A percentile compares a stretch with the other conserved stretches of the same genome.
Evolutionary conservation across 2,888 invertebrate genomes (phyloP).

Genomic region (Pinctada fucata): DNA sequence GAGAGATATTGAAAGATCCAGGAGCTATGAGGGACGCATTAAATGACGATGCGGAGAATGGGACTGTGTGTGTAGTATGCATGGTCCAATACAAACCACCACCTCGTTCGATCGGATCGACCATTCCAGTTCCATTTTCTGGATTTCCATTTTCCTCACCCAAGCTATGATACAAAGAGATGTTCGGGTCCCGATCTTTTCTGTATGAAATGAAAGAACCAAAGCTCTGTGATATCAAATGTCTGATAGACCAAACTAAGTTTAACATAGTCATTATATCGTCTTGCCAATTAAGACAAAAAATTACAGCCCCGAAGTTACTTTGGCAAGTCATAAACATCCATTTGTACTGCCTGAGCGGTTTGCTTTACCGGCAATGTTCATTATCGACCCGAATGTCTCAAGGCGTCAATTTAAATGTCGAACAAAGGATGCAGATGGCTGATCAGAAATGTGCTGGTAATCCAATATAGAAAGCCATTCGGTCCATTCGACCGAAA

Average conservation of each 20-base stretch:
- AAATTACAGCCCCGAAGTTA: conserved; percentile 6
- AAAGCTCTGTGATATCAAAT: too few relatives aligned
- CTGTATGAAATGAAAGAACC: too few relatives aligned
- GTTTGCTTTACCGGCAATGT: conserved; percentile 26
- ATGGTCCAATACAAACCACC: too few relatives aligned
- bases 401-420: conserved; percentile 33
- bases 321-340: conserved; percentile 28
- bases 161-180: too few relatives aligned
- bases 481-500: conserved; percentile 7
- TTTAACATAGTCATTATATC: background rate
- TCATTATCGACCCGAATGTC: conserved; percentile 24
- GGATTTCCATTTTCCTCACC: too few relatives aligned
- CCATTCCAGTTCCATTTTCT: too few relatives aligned
- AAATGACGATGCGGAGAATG: background rate
- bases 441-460: conserved; percentile 20
- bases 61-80: too few relatives aligned
- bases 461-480: conserved; percentile 27
- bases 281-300: background rate
- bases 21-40: background rate
- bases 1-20: background rate
- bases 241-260: too few relatives aligned
- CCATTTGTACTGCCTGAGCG: conserved; percentile 31
- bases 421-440: conserved; percentile 30
- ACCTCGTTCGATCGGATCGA: too few relatives aligned
- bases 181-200: too few relatives aligned